Evolutionary conservation across 2,797 vertebrate genomes (phyloP).

Genomic region (Brachymystax lenok): DNA sequence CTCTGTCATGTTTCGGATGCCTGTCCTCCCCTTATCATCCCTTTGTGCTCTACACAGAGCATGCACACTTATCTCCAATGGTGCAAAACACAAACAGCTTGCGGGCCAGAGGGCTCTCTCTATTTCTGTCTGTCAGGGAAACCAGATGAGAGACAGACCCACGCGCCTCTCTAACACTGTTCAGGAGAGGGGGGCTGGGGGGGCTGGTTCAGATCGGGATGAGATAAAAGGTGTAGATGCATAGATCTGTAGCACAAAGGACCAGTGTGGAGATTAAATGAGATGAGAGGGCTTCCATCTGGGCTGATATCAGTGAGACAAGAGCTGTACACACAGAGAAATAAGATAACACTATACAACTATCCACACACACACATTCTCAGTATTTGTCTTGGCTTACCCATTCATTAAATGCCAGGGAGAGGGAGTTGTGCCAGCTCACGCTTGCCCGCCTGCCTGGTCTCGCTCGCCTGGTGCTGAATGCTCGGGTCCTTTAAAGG

Average conservation of each 20-base stretch:
- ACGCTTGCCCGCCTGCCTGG: slow-evolving; percentile 26
- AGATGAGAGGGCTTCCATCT: slow-evolving; percentile 44
- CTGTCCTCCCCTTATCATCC: slow-evolving; percentile 52
- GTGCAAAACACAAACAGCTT: slow-evolving; percentile 68
- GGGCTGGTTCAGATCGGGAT: slow-evolving; percentile 22
- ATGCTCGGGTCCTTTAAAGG: slow-evolving; percentile 30
- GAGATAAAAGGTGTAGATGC: slow-evolving; percentile 32
- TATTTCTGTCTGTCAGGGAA: slow-evolving; percentile 46
- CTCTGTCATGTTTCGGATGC: slow-evolving; percentile 1
- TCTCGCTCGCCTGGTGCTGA: slow-evolving; percentile 47
- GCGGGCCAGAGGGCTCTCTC: slow-evolving; percentile 36
- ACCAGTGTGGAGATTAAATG: slow-evolving; percentile 16
- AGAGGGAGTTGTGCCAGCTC: not conserved
- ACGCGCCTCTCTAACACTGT: slow-evolving; percentile 46
- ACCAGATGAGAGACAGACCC: slow-evolving; percentile 56
- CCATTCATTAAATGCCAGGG: slow-evolving; percentile 15
- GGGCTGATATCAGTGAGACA: slow-evolving; percentile 41
- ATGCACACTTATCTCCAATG: slow-evolving; percentile 65
- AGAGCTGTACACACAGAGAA: slow-evolving; percentile 23
- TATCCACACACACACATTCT: too few species aligned
- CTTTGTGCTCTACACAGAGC: slow-evolving; percentile 52
- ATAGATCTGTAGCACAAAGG: slow-evolving; percentile 23
- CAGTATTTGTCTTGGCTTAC: slow-evolving; percentile 37
- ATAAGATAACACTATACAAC: slow-evolving; percentile 14
- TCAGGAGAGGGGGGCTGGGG: not conserved